A percentile compares a stretch with the other conserved stretches of the same genome.
These are phyloP conservation scores for Plutella xylostella DNA, from an alignment of 2,888 invertebrate species.

Conservation along the genomic window DNA sequence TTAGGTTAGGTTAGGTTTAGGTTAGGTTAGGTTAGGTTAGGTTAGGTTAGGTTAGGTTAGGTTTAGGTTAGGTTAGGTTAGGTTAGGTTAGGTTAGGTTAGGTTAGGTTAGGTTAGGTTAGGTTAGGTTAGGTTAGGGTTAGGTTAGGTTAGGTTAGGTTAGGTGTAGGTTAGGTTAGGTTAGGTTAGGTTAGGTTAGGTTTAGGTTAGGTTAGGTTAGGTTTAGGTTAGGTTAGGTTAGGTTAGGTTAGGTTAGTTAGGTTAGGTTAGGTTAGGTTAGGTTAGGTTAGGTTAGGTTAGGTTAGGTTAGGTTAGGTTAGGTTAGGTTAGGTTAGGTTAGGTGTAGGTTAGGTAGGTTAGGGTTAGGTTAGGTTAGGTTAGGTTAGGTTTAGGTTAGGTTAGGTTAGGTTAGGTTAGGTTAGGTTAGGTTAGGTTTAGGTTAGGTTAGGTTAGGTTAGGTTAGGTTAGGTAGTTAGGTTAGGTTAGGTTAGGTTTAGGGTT, in stretches of 20 bases:
- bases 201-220: slow-evolving; percentile 9
- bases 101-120: slow-evolving; percentile 10
- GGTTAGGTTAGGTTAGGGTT: slow-evolving; percentile 9
- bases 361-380: slow-evolving; percentile 10
- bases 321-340: slow-evolving; percentile 7
- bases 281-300: slow-evolving; percentile 6
- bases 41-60: slow-evolving; percentile 11
- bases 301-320: slow-evolving; percentile 7
- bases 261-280: slow-evolving; percentile 5
- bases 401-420: slow-evolving; percentile 9
- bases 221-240: slow-evolving; percentile 10
- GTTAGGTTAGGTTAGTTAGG: slow-evolving; percentile 9
- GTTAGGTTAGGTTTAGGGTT: slow-evolving; percentile 9
- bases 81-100: slow-evolving; percentile 10
- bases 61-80: slow-evolving; percentile 11
- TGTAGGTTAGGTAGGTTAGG: slow-evolving; percentile 6
- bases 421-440: slow-evolving; percentile 10
- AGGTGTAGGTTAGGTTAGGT: slow-evolving; percentile 10
- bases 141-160: slow-evolving; percentile 9
- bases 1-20: slow-evolving; percentile 9
- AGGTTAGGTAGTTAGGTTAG: slow-evolving; percentile 8
- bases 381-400: slow-evolving; percentile 6
- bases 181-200: slow-evolving; percentile 10
- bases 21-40: slow-evolving; percentile 10
- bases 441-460: slow-evolving; percentile 9